phyloP scores from a whole-genome alignment of 2,888 invertebrate species.

The Leuctra nigra region DNA sequence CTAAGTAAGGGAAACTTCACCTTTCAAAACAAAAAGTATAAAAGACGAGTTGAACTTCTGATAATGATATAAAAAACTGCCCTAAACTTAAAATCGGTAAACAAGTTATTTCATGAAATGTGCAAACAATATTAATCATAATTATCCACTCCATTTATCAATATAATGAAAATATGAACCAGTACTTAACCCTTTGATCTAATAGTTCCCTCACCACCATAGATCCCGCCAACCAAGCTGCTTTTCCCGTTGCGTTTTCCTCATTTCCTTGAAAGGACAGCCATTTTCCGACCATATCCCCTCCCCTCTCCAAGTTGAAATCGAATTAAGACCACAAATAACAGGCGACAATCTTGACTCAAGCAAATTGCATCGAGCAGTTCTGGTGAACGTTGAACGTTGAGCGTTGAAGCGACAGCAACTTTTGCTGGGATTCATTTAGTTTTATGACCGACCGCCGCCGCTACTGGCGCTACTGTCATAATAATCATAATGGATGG shows the following conservation, averaged over 20 bases:
- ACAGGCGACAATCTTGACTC: constrained; percentile 3
- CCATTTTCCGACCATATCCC: background rate
- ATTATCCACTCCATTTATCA: no score
- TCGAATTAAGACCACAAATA: background rate
- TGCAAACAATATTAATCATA: no score
- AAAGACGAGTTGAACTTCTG: no score
- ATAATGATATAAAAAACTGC: no score
- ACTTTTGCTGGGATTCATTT: constrained; percentile 11
- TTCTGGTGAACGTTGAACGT: background rate
- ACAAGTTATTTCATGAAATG: no score
- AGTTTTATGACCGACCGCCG: constrained; percentile 1
- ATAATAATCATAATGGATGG: constrained; percentile 9
- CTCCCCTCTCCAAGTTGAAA: background rate
- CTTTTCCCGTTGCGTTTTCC: background rate
- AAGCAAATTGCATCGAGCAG: constrained; percentile 8
- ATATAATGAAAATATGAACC: no score
- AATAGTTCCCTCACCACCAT: no score
- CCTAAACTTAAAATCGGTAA: no score
- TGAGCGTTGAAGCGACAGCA: no score
- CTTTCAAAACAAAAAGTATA: no score
- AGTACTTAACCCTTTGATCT: no score
- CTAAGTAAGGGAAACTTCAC: no score
- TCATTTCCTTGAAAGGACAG: constrained; percentile 11
- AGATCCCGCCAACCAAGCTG: background rate
- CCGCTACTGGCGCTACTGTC: background rate